Percentiles rank a stretch among this genome's conserved stretches.
phyloP scores from a whole-genome alignment of 2,888 invertebrate genomes.

The Asteroscopus sphinx region DNA sequence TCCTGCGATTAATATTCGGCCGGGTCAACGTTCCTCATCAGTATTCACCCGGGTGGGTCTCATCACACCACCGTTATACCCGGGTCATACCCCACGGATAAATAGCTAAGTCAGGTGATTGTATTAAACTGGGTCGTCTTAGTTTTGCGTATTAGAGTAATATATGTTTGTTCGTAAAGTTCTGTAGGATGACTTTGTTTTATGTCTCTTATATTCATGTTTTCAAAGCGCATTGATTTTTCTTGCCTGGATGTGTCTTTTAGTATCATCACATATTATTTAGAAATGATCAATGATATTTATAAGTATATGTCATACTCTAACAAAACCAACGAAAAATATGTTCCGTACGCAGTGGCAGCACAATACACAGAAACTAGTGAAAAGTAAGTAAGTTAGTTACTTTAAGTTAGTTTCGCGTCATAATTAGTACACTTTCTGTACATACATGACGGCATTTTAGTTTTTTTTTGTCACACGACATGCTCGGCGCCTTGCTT shows the following conservation, averaged over 20 bases:
- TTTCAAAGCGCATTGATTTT: neutral
- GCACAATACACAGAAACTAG: too few species aligned
- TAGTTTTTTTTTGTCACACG: too few species aligned
- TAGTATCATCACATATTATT: slow-evolving; percentile 3
- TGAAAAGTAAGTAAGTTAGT: too few species aligned
- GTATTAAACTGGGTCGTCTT: slow-evolving; percentile 54
- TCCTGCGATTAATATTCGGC: slow-evolving; percentile 69
- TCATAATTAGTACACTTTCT: too few species aligned
- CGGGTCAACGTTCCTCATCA: slow-evolving; percentile 71
- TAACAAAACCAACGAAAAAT: too few species aligned
- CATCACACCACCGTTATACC: slow-evolving; percentile 71
- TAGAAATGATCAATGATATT: too few species aligned
- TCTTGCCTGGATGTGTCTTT: slow-evolving; percentile 1
- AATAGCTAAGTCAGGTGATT: slow-evolving; percentile 60
- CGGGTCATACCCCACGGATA: slow-evolving; percentile 60
- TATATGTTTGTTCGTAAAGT: slow-evolving; percentile 8
- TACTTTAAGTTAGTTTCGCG: too few species aligned
- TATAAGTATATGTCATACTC: too few species aligned
- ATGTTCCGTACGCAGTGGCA: too few species aligned
- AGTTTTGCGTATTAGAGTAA: slow-evolving; percentile 42
- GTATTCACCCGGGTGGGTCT: slow-evolving; percentile 74
- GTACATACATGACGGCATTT: too few species aligned
- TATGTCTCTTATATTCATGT: neutral
- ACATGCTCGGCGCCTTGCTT: too few species aligned
- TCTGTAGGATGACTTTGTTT: slow-evolving; percentile 10